phyloP scores from a whole-genome alignment of 2,113 vertebrate species.

The Tapirus terrestris region DNA sequence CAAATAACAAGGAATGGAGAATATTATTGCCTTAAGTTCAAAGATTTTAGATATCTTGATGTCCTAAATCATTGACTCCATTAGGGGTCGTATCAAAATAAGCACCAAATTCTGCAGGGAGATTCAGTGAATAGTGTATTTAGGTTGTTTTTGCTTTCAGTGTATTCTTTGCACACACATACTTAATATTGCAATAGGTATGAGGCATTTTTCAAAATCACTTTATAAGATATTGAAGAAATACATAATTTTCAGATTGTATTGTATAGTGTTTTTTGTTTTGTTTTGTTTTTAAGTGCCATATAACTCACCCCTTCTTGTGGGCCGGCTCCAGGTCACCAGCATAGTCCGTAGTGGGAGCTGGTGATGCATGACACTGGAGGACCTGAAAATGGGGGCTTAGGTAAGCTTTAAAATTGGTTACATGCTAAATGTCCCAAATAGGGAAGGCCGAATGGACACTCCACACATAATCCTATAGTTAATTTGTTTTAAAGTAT shows the following conservation, averaged over 20 bases:
- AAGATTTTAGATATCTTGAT: slow-evolving; percentile 56
- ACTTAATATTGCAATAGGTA: not conserved
- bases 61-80: slow-evolving; percentile 1
- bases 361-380: slow-evolving; percentile 73
- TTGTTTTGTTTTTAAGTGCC: slow-evolving; percentile 84
- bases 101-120: slow-evolving; percentile 15
- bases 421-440: slow-evolving; percentile 42
- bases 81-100: slow-evolving; percentile 17
- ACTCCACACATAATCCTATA: slow-evolving; percentile 67
- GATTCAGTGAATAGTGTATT: not conserved
- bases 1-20: slow-evolving; percentile 59
- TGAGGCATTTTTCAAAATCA: slow-evolving; percentile 68
- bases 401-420: slow-evolving; percentile 63
- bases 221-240: slow-evolving; percentile 71
- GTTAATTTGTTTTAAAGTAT: slow-evolving; percentile 75
- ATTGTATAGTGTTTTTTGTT: slow-evolving; percentile 81
- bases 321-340: slow-evolving; percentile 82
- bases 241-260: slow-evolving; percentile 70
- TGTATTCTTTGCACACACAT: slow-evolving; percentile 69
- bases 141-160: slow-evolving; percentile 47
- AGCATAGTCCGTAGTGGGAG: slow-evolving; percentile 79
- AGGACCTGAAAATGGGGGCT: slow-evolving; percentile 72
- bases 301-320: slow-evolving; percentile 81
- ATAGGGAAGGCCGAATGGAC: slow-evolving; percentile 14
- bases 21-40: slow-evolving; percentile 27